phyloP scores from a whole-genome alignment of 2,888 invertebrate genomes.

The Pristionchus arcanus region DNA sequence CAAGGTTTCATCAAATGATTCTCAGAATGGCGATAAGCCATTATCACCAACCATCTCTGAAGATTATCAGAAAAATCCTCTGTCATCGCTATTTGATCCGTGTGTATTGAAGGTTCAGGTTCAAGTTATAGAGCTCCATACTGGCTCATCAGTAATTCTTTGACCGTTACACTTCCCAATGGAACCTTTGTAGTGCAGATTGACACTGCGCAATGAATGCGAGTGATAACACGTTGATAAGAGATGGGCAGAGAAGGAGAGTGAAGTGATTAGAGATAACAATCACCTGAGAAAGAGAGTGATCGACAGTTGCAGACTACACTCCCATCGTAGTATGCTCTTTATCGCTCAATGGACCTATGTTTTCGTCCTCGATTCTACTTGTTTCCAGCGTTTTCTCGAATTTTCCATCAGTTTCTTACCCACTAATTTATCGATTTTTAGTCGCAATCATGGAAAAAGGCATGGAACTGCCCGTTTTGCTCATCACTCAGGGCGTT shows the following conservation, averaged over 20 bases:
- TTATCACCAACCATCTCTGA: too few species aligned
- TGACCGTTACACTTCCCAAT: too few species aligned
- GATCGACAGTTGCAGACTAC: slow-evolving; percentile 15
- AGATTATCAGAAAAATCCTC: too few species aligned
- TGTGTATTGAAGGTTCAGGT: too few species aligned
- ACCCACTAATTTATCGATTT: background rate
- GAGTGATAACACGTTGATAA: background rate
- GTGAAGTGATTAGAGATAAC: background rate
- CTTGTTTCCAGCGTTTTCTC: background rate
- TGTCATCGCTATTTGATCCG: too few species aligned
- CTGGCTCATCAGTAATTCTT: too few species aligned
- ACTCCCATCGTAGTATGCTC: slow-evolving; percentile 26
- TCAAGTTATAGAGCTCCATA: too few species aligned
- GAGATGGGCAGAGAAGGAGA: slow-evolving; percentile 10
- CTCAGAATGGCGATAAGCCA: too few species aligned
- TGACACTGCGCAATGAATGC: background rate
- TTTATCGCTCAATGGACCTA: background rate
- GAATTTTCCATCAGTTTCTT: background rate
- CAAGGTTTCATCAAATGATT: too few species aligned
- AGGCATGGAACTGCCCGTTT: slow-evolving; percentile 69
- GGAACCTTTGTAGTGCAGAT: background rate
- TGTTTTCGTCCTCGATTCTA: background rate
- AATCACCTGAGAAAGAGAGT: slow-evolving; percentile 35
- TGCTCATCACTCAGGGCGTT: slow-evolving; percentile 82
- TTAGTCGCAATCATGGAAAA: background rate